A percentile compares a stretch with the other conserved stretches of the same genome.
Conservation (phyloP, 2,888 invertebrate species). For the Drosophila rellima region DNA sequence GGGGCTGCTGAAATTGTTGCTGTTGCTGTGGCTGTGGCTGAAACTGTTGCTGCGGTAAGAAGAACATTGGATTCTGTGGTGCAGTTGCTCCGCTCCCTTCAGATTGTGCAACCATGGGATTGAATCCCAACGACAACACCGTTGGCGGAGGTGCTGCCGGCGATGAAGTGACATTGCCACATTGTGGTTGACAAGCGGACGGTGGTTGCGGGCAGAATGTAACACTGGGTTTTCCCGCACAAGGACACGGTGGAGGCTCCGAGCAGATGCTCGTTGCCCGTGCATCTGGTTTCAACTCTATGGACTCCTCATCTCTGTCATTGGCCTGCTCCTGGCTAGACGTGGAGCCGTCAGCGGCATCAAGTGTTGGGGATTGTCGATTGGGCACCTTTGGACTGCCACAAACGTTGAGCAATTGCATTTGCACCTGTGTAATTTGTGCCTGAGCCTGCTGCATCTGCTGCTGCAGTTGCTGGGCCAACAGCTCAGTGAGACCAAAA, state of each 20-base stretch:
- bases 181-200: neutral
- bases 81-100: neutral
- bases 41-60: conserved; percentile 11
- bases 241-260: neutral
- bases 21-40: conserved; percentile 7
- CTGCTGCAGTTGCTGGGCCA: conserved; percentile 61
- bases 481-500: conserved; percentile 40
- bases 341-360: too few relatives aligned
- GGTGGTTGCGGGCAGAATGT: neutral
- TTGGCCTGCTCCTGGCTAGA: neutral
- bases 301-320: neutral
- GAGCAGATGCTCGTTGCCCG: neutral
- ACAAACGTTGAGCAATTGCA: conserved; percentile 48
- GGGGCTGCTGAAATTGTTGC: conserved; percentile 1
- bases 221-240: neutral
- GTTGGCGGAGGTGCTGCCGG: neutral
- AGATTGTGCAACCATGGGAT: neutral
- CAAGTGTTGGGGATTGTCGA: neutral
- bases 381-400: conserved; percentile 6
- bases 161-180: neutral
- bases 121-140: neutral
- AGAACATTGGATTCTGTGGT: neutral
- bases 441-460: conserved; percentile 64
- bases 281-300: neutral
- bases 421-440: conserved; percentile 63